Conservation (phyloP, 2,113 vertebrate species). For the Embiotoca jacksoni region DNA sequence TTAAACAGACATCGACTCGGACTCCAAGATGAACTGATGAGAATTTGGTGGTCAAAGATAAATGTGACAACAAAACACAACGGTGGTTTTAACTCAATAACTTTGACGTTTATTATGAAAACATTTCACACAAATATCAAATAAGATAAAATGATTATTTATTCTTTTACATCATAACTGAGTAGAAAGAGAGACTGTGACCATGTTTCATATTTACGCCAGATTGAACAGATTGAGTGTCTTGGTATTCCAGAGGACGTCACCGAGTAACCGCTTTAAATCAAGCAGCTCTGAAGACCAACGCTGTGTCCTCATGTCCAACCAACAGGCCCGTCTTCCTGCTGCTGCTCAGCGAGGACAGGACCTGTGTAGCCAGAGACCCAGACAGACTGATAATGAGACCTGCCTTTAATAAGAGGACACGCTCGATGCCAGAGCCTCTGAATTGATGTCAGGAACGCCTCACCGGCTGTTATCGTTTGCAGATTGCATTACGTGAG, state of each 20-base stretch:
- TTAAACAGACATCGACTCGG: no score
- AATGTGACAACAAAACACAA: no score
- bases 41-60: no score
- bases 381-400: conserved; percentile 27
- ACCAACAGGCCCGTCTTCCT: not conserved
- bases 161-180: no score
- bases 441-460: conserved; percentile 27
- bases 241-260: not conserved
- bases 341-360: conserved; percentile 9
- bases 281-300: not conserved
- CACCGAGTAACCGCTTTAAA: not conserved
- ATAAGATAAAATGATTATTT: no score
- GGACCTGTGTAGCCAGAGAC: conserved; percentile 16
- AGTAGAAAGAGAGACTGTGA: no score
- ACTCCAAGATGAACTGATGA: no score
- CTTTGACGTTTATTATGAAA: no score
- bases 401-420: conserved; percentile 21
- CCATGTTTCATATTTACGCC: no score
- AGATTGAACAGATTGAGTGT: no score
- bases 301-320: not conserved
- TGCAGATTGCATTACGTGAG: conserved; percentile 17
- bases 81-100: no score
- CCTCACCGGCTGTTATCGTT: conserved; percentile 21
- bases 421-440: conserved; percentile 3
- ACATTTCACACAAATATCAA: no score